A percentile compares a stretch with the other conserved stretches of the same genome.
phyloP scores from a whole-genome alignment of 2,888 invertebrate genomes.

The Acrobasis consociella region DNA sequence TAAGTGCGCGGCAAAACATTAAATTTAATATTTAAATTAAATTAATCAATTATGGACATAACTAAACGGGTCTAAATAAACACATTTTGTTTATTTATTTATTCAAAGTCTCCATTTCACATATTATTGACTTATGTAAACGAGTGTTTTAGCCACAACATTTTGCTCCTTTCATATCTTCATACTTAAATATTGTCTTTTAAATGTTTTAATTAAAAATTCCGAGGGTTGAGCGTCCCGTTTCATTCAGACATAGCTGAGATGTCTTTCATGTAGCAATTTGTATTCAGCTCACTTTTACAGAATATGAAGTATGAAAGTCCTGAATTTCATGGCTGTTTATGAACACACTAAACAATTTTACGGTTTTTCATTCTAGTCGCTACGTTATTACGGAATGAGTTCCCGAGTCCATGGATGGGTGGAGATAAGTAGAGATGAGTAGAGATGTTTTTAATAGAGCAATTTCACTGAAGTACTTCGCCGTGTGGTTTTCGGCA shows the following conservation, averaged over 20 bases:
- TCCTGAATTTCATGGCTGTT: constrained; percentile 48
- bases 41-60: no score
- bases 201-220: constrained; percentile 21
- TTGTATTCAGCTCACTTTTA: constrained; percentile 55
- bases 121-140: no score
- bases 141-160: no score
- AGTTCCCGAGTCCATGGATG: constrained; percentile 38
- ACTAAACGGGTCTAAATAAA: no score
- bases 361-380: constrained; percentile 58
- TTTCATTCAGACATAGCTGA: constrained; percentile 33
- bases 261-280: constrained; percentile 46
- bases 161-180: not conserved
- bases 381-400: constrained; percentile 48
- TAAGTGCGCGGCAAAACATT: no score
- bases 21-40: no score
- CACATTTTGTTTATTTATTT: no score
- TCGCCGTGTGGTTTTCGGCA: no score
- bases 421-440: no score
- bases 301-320: constrained; percentile 57
- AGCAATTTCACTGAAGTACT: no score
- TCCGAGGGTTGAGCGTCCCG: constrained; percentile 23
- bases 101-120: no score
- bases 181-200: constrained; percentile 7
- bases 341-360: constrained; percentile 55
- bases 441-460: no score